Evolutionary conservation across 2,888 invertebrate genomes (phyloP).

Genomic region (Coelogynopora nodosa): DNA sequence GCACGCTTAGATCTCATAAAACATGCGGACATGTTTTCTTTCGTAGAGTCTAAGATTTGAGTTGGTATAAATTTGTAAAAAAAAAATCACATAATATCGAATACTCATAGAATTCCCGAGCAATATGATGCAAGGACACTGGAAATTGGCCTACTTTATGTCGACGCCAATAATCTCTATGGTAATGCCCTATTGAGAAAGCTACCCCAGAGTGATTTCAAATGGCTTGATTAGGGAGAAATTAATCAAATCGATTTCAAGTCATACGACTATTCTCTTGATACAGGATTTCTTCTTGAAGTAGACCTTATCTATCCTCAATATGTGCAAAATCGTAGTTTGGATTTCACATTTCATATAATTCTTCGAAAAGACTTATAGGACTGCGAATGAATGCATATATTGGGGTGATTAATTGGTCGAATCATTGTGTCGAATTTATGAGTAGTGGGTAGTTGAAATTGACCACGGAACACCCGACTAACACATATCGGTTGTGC

Average conservation of each 20-base stretch:
- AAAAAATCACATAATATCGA: not conserved
- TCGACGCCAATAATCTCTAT: not conserved
- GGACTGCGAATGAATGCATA: not conserved
- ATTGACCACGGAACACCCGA: not conserved
- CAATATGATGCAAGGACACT: not conserved
- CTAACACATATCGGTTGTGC: not conserved
- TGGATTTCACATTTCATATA: not conserved
- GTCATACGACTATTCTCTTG: not conserved
- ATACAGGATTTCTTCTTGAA: not conserved
- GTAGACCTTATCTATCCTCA: not conserved
- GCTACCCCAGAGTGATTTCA: not conserved
- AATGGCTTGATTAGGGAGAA: not conserved
- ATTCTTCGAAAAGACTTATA: not conserved
- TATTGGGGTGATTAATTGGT: slow-evolving; percentile 8
- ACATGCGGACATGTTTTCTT: not conserved
- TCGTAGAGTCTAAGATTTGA: not conserved
- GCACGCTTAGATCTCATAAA: not conserved
- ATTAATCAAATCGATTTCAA: not conserved
- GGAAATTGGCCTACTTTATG: not conserved
- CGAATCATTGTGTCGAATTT: not conserved
- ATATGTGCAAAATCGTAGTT: not conserved
- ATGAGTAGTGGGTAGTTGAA: not conserved
- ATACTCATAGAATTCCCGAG: not conserved
- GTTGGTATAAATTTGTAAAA: not conserved
- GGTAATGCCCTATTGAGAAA: not conserved